Evolutionary conservation across 2,888 invertebrate genomes (phyloP), one percentile per base, ranked within the genome.

Genomic region (Philonicus albiceps): DNA sequence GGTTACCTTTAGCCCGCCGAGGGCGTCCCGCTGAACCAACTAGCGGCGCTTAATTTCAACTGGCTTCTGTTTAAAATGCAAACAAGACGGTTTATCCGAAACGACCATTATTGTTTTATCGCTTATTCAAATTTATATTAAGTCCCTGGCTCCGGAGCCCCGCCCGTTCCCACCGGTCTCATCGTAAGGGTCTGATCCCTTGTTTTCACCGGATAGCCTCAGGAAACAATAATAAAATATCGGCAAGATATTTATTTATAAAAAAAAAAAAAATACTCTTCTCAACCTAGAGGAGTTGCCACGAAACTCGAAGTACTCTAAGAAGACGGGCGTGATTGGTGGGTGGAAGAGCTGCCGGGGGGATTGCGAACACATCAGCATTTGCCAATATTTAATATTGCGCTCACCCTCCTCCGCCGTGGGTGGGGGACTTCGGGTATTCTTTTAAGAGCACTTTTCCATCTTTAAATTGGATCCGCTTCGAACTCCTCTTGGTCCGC

Each of bases 71-170:
- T 88, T 88, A 88, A 88, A 88, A 88, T 88, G 87, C 87, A 88
- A 88, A 87, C 88, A 88, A 88, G 84, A 88, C 86, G 87, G 88
- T 88, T 87, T 88, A 88, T 88, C 88, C 86, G 86, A 87, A 87
- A 88, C 88, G 86, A 88, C 88, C 88, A 88, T 88, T 88, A 87
- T 87, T 88, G 87, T 88, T 88, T 88, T 88, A 88, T 88, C 88
- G 88, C 88, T 88, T 88, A 87, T 88, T 84, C 87, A 88, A 88
- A 88, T 88, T 88, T 88, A 86, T 86, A 88, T 87, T 88, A 87
- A 88, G 88, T 87, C 84, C 19, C 85, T 75, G 74, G 75, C 19
- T n/a, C 13, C 43, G 49, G 7, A 53, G 37, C 49, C 49, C 75
- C 75, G n/a, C 30, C n/a, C 31, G 72, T 8, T 30, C 43, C 73